phyloP scores from a whole-genome alignment of 2,797 vertebrate species.

The Dicrostonyx torquatus region DNA sequence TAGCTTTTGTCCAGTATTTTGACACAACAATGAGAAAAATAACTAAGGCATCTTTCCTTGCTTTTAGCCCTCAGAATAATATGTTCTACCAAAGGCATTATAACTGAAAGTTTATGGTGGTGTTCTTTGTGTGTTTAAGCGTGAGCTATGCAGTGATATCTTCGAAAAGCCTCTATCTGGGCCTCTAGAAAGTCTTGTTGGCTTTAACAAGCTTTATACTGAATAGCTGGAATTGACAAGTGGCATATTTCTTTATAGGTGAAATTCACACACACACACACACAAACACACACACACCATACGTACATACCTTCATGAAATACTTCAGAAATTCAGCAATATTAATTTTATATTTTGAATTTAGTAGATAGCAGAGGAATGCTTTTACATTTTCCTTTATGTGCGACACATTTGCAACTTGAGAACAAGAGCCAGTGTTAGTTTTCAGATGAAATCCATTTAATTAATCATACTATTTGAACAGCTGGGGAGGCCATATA shows the following conservation, averaged over 20 bases:
- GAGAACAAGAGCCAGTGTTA: constrained; percentile 88
- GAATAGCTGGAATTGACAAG: constrained; percentile 47
- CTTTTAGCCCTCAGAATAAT: constrained; percentile 1
- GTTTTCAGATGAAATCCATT: constrained; percentile 98
- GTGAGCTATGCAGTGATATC: neutral
- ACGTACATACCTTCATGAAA: constrained; percentile 80
- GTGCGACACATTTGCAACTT: constrained; percentile 88
- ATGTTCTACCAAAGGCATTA: constrained; percentile 9
- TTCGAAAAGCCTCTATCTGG: neutral
- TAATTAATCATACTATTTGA: constrained; percentile 99
- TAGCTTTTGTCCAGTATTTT: neutral
- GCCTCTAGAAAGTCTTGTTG: neutral
- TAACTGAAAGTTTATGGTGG: constrained; percentile 30
- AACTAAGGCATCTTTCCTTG: neutral
- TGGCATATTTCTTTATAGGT: neutral
- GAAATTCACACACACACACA: constrained; percentile 7
- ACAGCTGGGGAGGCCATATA: constrained; percentile 94
- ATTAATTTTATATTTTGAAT: constrained; percentile 84
- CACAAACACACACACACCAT: neutral
- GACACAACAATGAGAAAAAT: neutral
- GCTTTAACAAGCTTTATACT: constrained; percentile 49
- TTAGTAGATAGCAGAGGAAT: constrained; percentile 82
- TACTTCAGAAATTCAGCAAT: constrained; percentile 75
- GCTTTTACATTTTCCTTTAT: constrained; percentile 79
- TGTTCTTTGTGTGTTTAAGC: constrained; percentile 52